Conservation (phyloP, 2,888 invertebrate genomes). For the Sinotaia quadrata region DNA sequence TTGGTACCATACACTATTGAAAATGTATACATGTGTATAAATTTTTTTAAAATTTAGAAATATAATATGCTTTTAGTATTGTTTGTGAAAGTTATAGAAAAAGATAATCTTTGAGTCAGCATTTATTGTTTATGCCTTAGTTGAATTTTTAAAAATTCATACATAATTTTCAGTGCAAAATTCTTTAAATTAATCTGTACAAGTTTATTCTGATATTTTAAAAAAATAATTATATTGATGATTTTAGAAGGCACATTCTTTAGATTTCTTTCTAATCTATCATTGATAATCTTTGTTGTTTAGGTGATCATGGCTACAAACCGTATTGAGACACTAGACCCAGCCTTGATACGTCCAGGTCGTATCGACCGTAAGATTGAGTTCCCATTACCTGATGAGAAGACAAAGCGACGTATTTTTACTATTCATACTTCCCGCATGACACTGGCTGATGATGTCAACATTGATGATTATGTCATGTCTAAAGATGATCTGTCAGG, state of each 20-base stretch:
- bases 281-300: no score
- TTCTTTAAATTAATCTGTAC: no score
- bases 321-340: conserved; percentile 97
- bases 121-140: neutral
- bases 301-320: conserved; percentile 74
- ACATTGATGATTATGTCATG: conserved; percentile 97
- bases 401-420: conserved; percentile 93
- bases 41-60: neutral
- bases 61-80: neutral
- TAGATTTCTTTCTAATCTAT: no score
- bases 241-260: no score
- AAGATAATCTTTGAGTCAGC: neutral
- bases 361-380: conserved; percentile 99
- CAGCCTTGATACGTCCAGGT: conserved; percentile 97
- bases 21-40: no score
- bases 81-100: neutral
- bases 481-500: conserved; percentile 99
- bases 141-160: no score
- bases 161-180: no score
- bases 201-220: no score
- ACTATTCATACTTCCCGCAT: conserved; percentile 99
- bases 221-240: no score
- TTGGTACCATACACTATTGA: neutral
- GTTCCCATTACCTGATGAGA: conserved; percentile 98
- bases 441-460: conserved; percentile 97